Percentiles rank a stretch among this genome's conserved stretches.
Evolutionary conservation across 2,797 vertebrate species (phyloP).

Genomic region (Malacoraja senta): DNA sequence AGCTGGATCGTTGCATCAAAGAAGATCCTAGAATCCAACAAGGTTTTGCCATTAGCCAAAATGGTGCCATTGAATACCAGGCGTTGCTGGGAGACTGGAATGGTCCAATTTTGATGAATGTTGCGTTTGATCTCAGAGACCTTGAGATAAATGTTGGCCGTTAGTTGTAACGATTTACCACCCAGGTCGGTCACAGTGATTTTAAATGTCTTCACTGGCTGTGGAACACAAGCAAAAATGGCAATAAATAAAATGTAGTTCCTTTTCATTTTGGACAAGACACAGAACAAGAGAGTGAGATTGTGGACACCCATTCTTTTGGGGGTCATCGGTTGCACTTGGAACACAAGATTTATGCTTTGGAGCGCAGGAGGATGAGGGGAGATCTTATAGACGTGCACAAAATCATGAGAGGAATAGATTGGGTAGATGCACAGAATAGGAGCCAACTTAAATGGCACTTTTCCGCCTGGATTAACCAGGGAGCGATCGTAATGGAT

Average conservation of each 20-base stretch:
- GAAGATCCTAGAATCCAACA: constrained; percentile 43
- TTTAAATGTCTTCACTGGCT: background rate
- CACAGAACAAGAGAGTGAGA: too few species aligned
- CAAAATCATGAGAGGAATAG: too few species aligned
- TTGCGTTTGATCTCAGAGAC: background rate
- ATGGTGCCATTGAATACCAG: background rate
- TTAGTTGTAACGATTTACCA: background rate
- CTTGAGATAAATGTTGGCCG: background rate
- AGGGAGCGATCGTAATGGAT: too few species aligned
- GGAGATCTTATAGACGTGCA: too few species aligned
- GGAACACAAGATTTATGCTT: too few species aligned
- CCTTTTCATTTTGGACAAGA: background rate
- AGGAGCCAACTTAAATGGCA: too few species aligned
- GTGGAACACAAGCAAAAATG: background rate
- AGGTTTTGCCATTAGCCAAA: constrained; percentile 38
- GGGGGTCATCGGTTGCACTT: too few species aligned
- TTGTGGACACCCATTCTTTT: too few species aligned
- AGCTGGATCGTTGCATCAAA: constrained; percentile 39
- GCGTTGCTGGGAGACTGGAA: background rate
- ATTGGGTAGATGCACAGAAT: too few species aligned
- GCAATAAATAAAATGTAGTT: background rate
- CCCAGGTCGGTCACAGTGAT: background rate
- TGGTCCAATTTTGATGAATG: background rate
- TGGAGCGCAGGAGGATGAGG: too few species aligned
- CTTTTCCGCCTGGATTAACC: too few species aligned